A percentile compares a stretch with the other conserved stretches of the same genome.
Evolutionary conservation across 1,140 invertebrate genomes (phyloP).

Genomic region (Hycleus phaleratus): DNA sequence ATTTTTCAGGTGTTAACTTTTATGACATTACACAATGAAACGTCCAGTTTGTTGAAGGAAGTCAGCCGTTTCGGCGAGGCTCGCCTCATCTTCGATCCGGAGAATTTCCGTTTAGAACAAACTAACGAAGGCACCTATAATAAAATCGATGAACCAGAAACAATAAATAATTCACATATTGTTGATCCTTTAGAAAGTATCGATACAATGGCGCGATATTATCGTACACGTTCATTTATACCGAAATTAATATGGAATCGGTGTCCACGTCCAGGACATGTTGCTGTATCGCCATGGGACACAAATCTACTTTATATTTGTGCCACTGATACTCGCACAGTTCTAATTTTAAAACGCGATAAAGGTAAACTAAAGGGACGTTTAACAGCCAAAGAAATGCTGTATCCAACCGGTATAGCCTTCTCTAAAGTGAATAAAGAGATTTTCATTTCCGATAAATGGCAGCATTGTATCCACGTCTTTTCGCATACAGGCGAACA

Average conservation of each 20-base stretch:
- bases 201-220: slow-evolving; percentile 42
- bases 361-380: slow-evolving; percentile 46
- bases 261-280: slow-evolving; percentile 49
- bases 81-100: slow-evolving; percentile 46
- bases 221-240: slow-evolving; percentile 43
- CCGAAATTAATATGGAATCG: slow-evolving; percentile 47
- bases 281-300: slow-evolving; percentile 51
- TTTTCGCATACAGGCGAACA: slow-evolving; percentile 57
- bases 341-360: slow-evolving; percentile 43
- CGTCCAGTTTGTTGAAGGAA: slow-evolving; percentile 45
- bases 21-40: slow-evolving; percentile 46
- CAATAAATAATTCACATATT: slow-evolving; percentile 34
- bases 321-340: slow-evolving; percentile 25
- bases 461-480: slow-evolving; percentile 69
- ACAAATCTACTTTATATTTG: slow-evolving; percentile 50
- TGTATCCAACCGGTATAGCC: slow-evolving; percentile 60
- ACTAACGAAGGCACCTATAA: slow-evolving; percentile 42
- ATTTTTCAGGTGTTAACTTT: slow-evolving; percentile 17
- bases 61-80: slow-evolving; percentile 47
- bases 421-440: slow-evolving; percentile 52
- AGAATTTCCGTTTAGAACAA: slow-evolving; percentile 46
- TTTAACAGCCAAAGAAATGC: slow-evolving; percentile 48
- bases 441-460: slow-evolving; percentile 60
- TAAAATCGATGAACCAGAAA: slow-evolving; percentile 43
- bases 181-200: slow-evolving; percentile 44